Evolutionary conservation across 2,113 vertebrate species (phyloP), one percentile per base, ranked within the genome.

Genomic region (Cheirogaleus medius): DNA sequence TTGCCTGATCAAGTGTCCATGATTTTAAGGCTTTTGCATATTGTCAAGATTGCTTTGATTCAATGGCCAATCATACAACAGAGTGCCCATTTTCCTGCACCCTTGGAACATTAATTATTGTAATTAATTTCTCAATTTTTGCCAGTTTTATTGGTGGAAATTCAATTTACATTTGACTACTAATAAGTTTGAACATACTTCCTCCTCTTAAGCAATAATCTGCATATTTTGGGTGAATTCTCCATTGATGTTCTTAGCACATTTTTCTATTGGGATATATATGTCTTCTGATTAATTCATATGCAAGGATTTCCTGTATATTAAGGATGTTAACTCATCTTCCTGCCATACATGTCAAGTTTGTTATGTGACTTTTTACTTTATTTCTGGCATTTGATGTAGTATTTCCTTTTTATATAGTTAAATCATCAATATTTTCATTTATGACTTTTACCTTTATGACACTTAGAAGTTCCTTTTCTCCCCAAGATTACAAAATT

Each of bases 371-470:
- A 90, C 34, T 89, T 97, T 81, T 80, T 60, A 63, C 63, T 92
- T 80, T 49, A 77, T 91, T 90, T 80, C 47, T 92, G 47, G 49
- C 6, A 73, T 68, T 60, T 76, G 39, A 85, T 71, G 18, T 93
- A 25, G 18, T 64, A 74, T 86, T 81, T 66, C 49, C 42, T 71
- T 80, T 83, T 89, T 88, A 73, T 58, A 4, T 74, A 69, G 34
- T 76, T 91, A 77, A 87, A 56, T 82, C 54, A 83, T 89, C 54
- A 84, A 11, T 81, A 73, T 77, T 88, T 76, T 93, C 78, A 87
- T 60, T 96, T 95, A 77, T 66, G 42, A 68, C 76, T 94, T 96
- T 69, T 87, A 60, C 56, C 76, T 97, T 96, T 96, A 76, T 58
- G 32, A 71, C 47, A 93, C 39, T 96, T 94, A 96, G 93, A 97